A percentile compares a stretch with the other conserved stretches of the same genome.
phyloP scores from a whole-genome alignment of 2,888 invertebrate genomes.

The Drosophila mercatorum region DNA sequence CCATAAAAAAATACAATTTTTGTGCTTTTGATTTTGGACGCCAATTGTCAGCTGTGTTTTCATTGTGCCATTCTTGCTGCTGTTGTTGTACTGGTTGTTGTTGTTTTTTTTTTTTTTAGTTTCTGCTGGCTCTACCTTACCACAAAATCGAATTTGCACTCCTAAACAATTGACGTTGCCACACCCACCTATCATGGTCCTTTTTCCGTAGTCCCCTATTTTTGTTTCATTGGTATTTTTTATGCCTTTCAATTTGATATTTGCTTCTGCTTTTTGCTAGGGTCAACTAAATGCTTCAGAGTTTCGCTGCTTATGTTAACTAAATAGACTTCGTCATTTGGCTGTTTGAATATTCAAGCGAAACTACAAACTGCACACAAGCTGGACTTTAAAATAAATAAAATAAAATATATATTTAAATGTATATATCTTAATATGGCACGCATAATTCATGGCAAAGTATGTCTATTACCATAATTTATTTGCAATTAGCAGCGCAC shows the following conservation, averaged over 20 bases:
- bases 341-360: background rate
- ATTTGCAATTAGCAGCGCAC: constrained; percentile 3
- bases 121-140: constrained; percentile 51
- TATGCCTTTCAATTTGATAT: constrained; percentile 63
- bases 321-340: background rate
- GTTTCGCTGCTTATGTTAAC: background rate
- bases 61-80: constrained; percentile 15
- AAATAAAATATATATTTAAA: background rate
- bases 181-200: constrained; percentile 33
- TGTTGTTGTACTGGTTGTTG: constrained; percentile 4
- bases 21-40: constrained; percentile 62
- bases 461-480: background rate
- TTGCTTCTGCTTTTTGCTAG: constrained; percentile 39
- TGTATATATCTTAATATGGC: background rate
- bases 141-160: constrained; percentile 83
- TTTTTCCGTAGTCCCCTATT: constrained; percentile 23
- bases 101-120: background rate
- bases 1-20: constrained; percentile 25
- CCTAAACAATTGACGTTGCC: constrained; percentile 78
- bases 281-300: constrained; percentile 44
- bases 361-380: background rate
- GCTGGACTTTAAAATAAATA: background rate
- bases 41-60: constrained; percentile 58
- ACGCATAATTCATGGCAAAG: background rate
- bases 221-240: constrained; percentile 53